Percentiles rank a stretch among this genome's conserved stretches.
These are phyloP conservation scores for Saguinus imperator DNA, from an alignment of 2,113 vertebrate genomes.

Conservation along the genomic window DNA sequence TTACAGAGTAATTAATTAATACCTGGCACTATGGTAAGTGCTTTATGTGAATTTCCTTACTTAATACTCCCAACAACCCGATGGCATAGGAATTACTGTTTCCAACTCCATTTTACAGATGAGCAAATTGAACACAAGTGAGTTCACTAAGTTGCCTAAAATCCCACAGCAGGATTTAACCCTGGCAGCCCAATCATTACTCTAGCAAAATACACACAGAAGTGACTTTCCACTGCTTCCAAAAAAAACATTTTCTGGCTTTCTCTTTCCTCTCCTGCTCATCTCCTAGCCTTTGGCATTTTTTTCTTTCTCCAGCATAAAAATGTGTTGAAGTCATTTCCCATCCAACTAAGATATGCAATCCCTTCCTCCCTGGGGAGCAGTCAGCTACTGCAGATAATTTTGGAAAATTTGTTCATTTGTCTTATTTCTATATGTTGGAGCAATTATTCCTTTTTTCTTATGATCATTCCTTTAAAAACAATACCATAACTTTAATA, in stretches of 20 bases:
- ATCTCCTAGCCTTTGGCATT: background rate
- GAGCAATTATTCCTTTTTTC: background rate
- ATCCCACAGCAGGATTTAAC: background rate
- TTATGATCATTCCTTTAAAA: background rate
- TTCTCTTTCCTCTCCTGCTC: background rate
- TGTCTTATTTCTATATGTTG: constrained; percentile 32
- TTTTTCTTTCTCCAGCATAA: background rate
- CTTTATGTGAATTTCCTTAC: background rate
- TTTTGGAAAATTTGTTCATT: constrained; percentile 10
- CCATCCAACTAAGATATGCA: background rate
- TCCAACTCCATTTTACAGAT: background rate
- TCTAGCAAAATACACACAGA: background rate
- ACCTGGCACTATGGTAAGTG: background rate
- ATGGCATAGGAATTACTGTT: background rate
- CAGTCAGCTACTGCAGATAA: background rate
- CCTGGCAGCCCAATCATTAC: too few relatives aligned
- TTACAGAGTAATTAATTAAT: background rate
- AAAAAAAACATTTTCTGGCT: too few relatives aligned
- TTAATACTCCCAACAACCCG: background rate
- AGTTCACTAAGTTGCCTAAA: background rate
- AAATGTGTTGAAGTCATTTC: background rate
- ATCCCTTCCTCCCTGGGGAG: background rate
- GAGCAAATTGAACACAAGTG: background rate
- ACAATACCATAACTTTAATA: background rate
- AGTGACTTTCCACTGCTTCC: background rate